Evolutionary conservation across 1,140 invertebrate genomes (phyloP).

Genomic region (Lasioglossum baleicum): DNA sequence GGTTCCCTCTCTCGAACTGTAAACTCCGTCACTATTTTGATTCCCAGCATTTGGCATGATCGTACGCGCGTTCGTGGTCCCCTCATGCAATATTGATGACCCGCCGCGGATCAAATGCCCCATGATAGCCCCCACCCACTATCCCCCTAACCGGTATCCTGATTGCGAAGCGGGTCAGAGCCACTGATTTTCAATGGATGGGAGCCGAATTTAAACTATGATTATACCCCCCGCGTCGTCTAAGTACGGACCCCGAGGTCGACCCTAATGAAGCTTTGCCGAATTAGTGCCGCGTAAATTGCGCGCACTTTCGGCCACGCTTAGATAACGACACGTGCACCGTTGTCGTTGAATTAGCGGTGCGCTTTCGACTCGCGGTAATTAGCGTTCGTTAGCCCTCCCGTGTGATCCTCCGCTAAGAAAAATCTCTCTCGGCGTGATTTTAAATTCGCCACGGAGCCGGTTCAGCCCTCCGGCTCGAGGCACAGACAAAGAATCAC

Average conservation of each 20-base stretch:
- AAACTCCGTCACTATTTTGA: conserved; percentile 73
- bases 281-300: conserved; percentile 79
- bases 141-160: conserved; percentile 71
- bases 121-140: conserved; percentile 72
- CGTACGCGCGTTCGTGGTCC: conserved; percentile 69
- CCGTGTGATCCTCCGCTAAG: neutral
- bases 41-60: conserved; percentile 74
- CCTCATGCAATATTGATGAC: conserved; percentile 81
- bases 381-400: conserved; percentile 20
- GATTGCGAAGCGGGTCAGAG: conserved; percentile 77
- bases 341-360: conserved; percentile 26
- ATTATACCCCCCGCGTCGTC: conserved; percentile 75
- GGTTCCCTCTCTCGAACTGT: conserved; percentile 51
- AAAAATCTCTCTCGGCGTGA: neutral
- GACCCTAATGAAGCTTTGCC: conserved; percentile 79
- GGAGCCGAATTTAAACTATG: conserved; percentile 80
- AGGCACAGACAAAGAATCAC: neutral
- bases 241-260: conserved; percentile 78
- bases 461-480: too few relatives aligned
- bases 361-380: neutral
- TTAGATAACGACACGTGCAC: conserved; percentile 43
- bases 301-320: conserved; percentile 46
- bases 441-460: neutral
- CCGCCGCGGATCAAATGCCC: conserved; percentile 76
- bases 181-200: conserved; percentile 80